Evolutionary conservation across 2,888 invertebrate species (phyloP), one percentile per base, ranked within the genome.

Genomic region (Hydrotaea diabolus): DNA sequence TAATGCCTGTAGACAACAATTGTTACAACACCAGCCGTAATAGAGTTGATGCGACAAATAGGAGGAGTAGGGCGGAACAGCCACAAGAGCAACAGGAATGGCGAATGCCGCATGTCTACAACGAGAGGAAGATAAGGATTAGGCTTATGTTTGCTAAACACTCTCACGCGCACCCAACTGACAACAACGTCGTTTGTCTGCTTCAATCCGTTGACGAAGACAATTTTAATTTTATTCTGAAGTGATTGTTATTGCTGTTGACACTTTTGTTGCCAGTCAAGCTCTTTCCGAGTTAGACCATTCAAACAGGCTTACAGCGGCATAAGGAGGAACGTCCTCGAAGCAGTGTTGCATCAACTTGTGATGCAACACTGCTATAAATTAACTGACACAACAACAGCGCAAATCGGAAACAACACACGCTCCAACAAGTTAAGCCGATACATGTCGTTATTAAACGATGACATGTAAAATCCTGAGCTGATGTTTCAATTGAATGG

Each of bases 221-320:
- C 72, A 72, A 75, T 71, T 75, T 80, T 72, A 81, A 72, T 81
- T 80, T 84, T 64, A 75, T 72, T 78, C 69, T 69, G 64, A 64
- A 43, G 49, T 80, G 71, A 69, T 75, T 76, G 36, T 73, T 79
- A 81, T 79, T 66, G 36, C 62, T 73, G 75, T 79, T 85, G 81
- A 82, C 82, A 85, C 66, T 73, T 66, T 81, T 79, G 78, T 39
- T 72, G 78, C 36, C 59, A 43, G 46, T 66, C 39, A 21, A 46
- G 62, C 23, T 62, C 36, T 62, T 31, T 62, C 36, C 62, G n/a
- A 31, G 26, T 62, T 62, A 62, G 62, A 13, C 59, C 26, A 59
- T 59, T 21, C 15, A 8, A 23, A 59, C 26, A 26, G 26, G 59
- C 59, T 26, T 59, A 59, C 19, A 26, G 59, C 36, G 23, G 3